phyloP scores from a whole-genome alignment of 1,140 invertebrate species.

The Procambarus virginalis region DNA sequence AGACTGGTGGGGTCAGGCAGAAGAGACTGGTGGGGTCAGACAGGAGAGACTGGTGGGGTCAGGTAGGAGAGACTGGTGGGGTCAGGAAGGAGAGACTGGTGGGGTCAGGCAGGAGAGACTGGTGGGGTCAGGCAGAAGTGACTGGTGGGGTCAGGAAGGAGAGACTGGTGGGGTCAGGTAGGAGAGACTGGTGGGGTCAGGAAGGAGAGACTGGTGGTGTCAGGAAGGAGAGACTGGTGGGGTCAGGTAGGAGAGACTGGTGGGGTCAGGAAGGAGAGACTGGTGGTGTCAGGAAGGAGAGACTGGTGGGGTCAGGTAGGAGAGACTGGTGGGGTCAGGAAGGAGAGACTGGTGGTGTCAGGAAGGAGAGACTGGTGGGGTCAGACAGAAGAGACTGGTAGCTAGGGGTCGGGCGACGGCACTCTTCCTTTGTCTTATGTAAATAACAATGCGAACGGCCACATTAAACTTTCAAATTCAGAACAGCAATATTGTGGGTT shows the following conservation, averaged over 20 bases:
- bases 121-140: too few species aligned
- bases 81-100: too few species aligned
- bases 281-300: neutral
- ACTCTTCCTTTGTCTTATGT: slow-evolving; percentile 70
- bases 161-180: too few species aligned
- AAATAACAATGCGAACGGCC: slow-evolving; percentile 69
- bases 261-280: neutral
- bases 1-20: neutral
- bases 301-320: too few species aligned
- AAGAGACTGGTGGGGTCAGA: neutral
- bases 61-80: too few species aligned
- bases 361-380: neutral
- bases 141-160: too few species aligned
- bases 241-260: neutral
- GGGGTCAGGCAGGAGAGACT: too few species aligned
- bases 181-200: too few species aligned
- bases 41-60: neutral
- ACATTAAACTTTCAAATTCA: slow-evolving; percentile 71
- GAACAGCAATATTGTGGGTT: slow-evolving; percentile 70
- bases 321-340: too few species aligned
- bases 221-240: neutral
- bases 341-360: too few species aligned
- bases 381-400: neutral
- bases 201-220: too few species aligned
- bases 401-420: slow-evolving; percentile 11